Evolutionary conservation across 2,797 vertebrate species (phyloP), one percentile per base, ranked within the genome.

Genomic region (Tenualosa ilisha): DNA sequence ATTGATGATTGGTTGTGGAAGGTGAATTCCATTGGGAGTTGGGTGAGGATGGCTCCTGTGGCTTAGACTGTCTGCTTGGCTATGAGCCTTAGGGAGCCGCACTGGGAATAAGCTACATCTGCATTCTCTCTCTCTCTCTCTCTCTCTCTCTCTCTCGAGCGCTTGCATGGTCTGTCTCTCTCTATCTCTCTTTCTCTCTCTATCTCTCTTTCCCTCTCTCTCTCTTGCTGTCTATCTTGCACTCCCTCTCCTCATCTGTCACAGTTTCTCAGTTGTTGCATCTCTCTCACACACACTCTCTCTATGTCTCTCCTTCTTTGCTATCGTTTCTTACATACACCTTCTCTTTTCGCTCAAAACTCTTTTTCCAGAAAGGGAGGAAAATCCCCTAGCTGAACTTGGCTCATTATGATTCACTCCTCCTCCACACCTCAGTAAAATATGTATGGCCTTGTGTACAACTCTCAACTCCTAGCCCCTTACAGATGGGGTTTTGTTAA

Each of bases 1-100:
- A 95, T 95, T 95, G 94, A 96, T 95, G 94, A 95, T 94, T 94
- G 93, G 89, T 92, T 22, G 72, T 3, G 26, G 17, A 79, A 46
- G 72, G 72, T 79, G 72, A 46, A 79, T 46, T 0, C 40, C 6
- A 43, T 17, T 46, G 72, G 72, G 40, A 43, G 72, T 46, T 79
- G 37, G 72, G 72, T 79, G 72, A 79, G 72, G 46, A 46, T 4
- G 37, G 37, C 72, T 46, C 37, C 37, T 46, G 40, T 22, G 72
- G 37, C 46, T 79, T 46, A 79, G 72, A 1, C 31, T 31, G 68
- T 20, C 17, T 2, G 6, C 68, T 40, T 26, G 15, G 37, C 68
- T 75, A 26, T 13, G 40, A 40, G 31, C 31, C 68, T 75, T 31
- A 40, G 37, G 68, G 40, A 17, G 15, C 15, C 37, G 6, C 31